Base-by-base conservation (phyloP, 2,797 vertebrate species). In the Heteromormyrus szaboi region DNA sequence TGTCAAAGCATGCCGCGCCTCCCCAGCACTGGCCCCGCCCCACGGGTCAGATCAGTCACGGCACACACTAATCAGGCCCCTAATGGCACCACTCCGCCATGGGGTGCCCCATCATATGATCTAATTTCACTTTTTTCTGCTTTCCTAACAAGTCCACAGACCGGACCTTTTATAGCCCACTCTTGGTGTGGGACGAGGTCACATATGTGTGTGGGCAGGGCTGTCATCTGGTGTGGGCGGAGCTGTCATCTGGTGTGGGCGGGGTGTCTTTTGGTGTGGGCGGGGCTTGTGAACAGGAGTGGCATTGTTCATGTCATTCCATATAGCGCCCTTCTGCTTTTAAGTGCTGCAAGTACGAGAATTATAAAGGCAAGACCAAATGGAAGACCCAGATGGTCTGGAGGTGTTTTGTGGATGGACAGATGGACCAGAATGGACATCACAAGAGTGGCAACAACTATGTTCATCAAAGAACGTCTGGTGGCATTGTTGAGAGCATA, bases 21-120 rank as follows among this genome's bases (percentile, higher is more conserved):
- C 65, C 50, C 81, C 89, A 0, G 0, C 0, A 0, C 48, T 0
- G 84, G 91, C 90, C 87, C 93, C 92, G 0, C 17, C 88, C 89
- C 88, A 86, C 87, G 91, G 91, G 93, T 92, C 92, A 90, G 92
- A 94, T 95, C 93, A 93, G 92, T 91, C 89, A 91, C 89, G 90
- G 93, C 91, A 91, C 88, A 90, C 91, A 92, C 90, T 85, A 90
- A 0, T 90, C 93, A 94, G 91, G 90, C 91, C 91, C 91, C 91
- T 94, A 94, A 95, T 92, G 90, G 92, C 92, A 93, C 94, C 91
- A 91, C 87, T 92, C 89, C 93, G 92, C 90, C 90, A 91, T 88
- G 53, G 0, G 85, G 93, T 93, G 94, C 89, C 90, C 92, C 91
- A 92, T 92, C 25, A 92, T 92, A 93, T 50, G 50, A 87, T 86